phyloP scores from a whole-genome alignment of 1,140 invertebrate genomes.

The Listronotus oregonensis region DNA sequence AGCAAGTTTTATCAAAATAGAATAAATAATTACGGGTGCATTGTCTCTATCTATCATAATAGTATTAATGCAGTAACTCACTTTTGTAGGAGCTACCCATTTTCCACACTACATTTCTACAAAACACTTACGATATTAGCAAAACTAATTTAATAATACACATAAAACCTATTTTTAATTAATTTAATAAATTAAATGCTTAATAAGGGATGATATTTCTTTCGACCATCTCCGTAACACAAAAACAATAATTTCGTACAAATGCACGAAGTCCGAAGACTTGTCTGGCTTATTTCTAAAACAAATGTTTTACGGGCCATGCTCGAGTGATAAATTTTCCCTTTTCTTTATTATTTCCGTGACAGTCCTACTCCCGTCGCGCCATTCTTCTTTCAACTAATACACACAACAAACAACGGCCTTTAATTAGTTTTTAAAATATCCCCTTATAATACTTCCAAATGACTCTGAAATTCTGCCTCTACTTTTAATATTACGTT shows the following conservation, averaged over 20 bases:
- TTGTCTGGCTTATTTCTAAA: constrained; percentile 40
- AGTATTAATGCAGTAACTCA: too few relatives aligned
- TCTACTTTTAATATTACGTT: too few relatives aligned
- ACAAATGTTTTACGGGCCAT: constrained; percentile 36
- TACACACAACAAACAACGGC: constrained; percentile 25
- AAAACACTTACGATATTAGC: too few relatives aligned
- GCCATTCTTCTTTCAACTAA: constrained; percentile 16
- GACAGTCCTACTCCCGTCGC: constrained; percentile 20
- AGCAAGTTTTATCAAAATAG: too few relatives aligned
- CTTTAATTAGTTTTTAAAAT: constrained; percentile 34
- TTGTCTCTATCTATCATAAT: too few relatives aligned
- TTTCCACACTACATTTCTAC: too few relatives aligned
- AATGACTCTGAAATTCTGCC: too few relatives aligned
- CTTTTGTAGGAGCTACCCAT: too few relatives aligned
- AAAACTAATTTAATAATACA: too few relatives aligned
- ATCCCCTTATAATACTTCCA: constrained; percentile 12
- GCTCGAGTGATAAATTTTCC: constrained; percentile 34
- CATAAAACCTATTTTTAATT: not conserved
- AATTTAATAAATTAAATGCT: constrained; percentile 31
- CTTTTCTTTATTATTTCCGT: constrained; percentile 37
- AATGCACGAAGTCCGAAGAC: constrained; percentile 29
- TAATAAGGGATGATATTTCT: constrained; percentile 28
- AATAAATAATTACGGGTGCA: too few relatives aligned
- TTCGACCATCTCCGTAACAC: constrained; percentile 10
- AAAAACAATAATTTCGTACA: constrained; percentile 38